Evolutionary conservation across 1,140 invertebrate genomes (phyloP).

Genomic region (Magallana ariakensis): DNA sequence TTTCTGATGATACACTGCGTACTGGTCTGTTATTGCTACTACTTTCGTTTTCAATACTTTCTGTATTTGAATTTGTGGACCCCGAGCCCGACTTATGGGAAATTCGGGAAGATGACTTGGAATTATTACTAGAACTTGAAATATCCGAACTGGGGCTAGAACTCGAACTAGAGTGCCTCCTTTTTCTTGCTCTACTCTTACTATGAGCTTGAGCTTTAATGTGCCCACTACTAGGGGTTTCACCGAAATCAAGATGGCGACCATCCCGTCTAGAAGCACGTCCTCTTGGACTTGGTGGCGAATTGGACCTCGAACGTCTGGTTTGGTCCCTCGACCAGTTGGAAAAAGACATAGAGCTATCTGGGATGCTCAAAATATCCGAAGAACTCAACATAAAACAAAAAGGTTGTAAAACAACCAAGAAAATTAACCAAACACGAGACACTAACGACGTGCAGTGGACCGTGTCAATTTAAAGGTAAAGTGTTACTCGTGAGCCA

Average conservation of each 20-base stretch:
- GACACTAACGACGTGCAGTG: too few relatives aligned
- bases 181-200: neutral
- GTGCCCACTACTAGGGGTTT: too few relatives aligned
- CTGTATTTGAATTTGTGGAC: neutral
- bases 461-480: too few relatives aligned
- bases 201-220: too few relatives aligned
- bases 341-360: constrained; percentile 8
- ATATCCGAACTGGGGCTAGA: neutral
- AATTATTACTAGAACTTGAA: neutral
- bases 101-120: too few relatives aligned
- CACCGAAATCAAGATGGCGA: neutral
- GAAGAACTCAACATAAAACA: too few relatives aligned
- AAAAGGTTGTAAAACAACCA: too few relatives aligned
- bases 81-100: neutral
- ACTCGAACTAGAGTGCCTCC: neutral
- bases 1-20: neutral
- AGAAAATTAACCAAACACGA: too few relatives aligned
- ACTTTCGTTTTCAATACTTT: neutral
- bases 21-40: neutral
- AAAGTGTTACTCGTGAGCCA: too few relatives aligned
- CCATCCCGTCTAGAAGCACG: neutral
- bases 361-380: too few relatives aligned
- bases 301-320: neutral
- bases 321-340: neutral
- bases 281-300: neutral